Base-by-base conservation (phyloP, 2,888 invertebrate species). In the Drosophila flavopinicola region DNA sequence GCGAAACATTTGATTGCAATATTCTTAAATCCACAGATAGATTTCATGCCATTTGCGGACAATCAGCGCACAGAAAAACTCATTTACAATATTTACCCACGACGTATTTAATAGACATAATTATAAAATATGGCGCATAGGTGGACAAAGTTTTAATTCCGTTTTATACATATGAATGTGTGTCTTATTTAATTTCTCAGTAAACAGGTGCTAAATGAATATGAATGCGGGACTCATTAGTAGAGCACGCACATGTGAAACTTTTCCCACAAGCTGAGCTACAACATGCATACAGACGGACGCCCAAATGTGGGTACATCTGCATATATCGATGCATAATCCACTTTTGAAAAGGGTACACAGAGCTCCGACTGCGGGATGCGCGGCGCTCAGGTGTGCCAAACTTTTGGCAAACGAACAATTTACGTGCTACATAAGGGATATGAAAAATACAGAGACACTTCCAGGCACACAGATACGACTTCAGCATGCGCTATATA, bases 191-290 rank as follows among this genome's bases (percentile, higher is more conserved):
- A 48, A 51, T 74, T 66, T 63, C 49, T 58, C 60, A 49, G 57
- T 51, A 41, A 41, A 42, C 78, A 64, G 51, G 44, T 66, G 76
- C 60, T 64, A 72, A 83, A 83, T 83, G 79, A 76, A 73, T 78
- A 83, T 73, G 69, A 83, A 83, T 83, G 65, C 49, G 57, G 61
- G 66, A 41, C 86, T 83, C 83, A 83, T 83, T 83, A 83, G 86
- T 64, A 72, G 49, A 65, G 27, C 51, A 68, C 58, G 79, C 69
- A 85, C 79, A 83, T 56, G 70, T 45, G 41, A 44, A 84, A 79
- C 66, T 85, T 85, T 87, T 64, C 44, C 42, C 38, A 61, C 15
- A 39, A 13, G 25, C 51, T 48, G 48, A 32, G 47, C 49, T 30
- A 58, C 23, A 60, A 38, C 27, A 24, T 7, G n/a, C 3, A 48